Percentiles rank a stretch among this genome's conserved stretches.
phyloP scores from a whole-genome alignment of 23 tunicate species.

The Oikopleura dioica region DNA sequence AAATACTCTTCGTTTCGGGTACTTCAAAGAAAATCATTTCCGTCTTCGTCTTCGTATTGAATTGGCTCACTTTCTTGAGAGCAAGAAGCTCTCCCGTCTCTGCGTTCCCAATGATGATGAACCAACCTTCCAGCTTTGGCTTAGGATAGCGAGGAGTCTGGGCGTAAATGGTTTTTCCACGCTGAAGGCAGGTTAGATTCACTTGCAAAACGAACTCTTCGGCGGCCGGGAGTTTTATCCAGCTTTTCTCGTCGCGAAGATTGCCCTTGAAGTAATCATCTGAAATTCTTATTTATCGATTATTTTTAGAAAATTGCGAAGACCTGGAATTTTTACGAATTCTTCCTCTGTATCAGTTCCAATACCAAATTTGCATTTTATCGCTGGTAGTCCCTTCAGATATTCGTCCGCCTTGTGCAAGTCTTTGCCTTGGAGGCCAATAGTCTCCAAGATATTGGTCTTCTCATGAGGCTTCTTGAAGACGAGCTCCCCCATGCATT shows the following conservation, averaged over 20 bases:
- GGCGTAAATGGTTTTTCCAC: too few species aligned
- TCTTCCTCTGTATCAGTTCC: not conserved
- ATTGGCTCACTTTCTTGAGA: conserved; percentile 36
- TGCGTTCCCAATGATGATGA: conserved; percentile 35
- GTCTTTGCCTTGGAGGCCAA: not conserved
- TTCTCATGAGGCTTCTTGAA: not conserved
- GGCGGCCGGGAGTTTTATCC: not conserved
- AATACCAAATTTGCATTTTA: not conserved
- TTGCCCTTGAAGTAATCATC: not conserved
- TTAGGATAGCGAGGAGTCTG: conserved; percentile 32
- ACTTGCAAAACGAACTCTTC: too few species aligned
- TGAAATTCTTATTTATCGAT: not conserved
- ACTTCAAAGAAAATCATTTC: conserved; percentile 31
- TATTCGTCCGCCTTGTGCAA: not conserved
- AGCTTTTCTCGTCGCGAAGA: not conserved
- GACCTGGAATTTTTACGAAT: not conserved
- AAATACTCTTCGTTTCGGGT: conserved; percentile 26
- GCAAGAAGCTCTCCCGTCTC: conserved; percentile 44
- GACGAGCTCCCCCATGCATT: not conserved
- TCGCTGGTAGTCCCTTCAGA: not conserved
- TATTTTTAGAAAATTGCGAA: not conserved
- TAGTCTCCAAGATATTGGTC: not conserved
- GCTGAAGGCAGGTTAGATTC: too few species aligned
- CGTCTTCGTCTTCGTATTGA: conserved; percentile 20
- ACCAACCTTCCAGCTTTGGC: conserved; percentile 95